Evolutionary conservation across 2,888 invertebrate species (phyloP), one percentile per base, ranked within the genome.

Genomic region (Phalera bucephala): DNA sequence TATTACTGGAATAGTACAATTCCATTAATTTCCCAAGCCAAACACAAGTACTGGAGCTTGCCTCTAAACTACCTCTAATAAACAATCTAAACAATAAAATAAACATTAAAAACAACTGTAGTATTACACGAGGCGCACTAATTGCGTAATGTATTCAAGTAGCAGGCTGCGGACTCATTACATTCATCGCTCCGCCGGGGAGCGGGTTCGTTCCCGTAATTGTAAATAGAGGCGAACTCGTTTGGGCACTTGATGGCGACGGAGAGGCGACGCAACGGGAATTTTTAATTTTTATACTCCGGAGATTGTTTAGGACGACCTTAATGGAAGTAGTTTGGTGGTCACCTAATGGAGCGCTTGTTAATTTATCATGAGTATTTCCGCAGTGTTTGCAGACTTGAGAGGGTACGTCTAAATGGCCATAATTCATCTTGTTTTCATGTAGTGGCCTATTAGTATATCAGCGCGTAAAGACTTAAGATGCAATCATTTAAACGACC

Each of bases 141-240:
- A 75, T 72, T 72, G 67, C 70, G 64, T 69, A 73, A 74, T 71
- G 68, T 71, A 72, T 78, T 74, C 69, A 61, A 55, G 62, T 57
- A 50, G 53, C 46, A 53, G 42, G 44, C 37, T 50, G 27, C 9
- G 27, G 27, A 9, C 65, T 72, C 70, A 67, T 76, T 76, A 71
- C 55, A 66, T 68, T 66, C 65, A 69, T 70, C 53, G 66, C 55
- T 45, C 50, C 41, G 40, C 41, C 41, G 45, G 21, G 40, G 51
- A 47, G 37, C 56, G 51, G 50, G 54, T 46, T 33, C 43, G 43
- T 48, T 49, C 46, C 55, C 57, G 52, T 77, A 74, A 76, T 79
- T 74, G 75, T 74, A 75, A 76, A 77, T 67, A 68, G 53, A 62
- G 66, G 69, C 64, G 69, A 78, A 74, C 75, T 78, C 79, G 74